Evolutionary conservation across 2,113 vertebrate species (phyloP), one percentile per base, ranked within the genome.

Genomic region (Tenrec ecaudatus): DNA sequence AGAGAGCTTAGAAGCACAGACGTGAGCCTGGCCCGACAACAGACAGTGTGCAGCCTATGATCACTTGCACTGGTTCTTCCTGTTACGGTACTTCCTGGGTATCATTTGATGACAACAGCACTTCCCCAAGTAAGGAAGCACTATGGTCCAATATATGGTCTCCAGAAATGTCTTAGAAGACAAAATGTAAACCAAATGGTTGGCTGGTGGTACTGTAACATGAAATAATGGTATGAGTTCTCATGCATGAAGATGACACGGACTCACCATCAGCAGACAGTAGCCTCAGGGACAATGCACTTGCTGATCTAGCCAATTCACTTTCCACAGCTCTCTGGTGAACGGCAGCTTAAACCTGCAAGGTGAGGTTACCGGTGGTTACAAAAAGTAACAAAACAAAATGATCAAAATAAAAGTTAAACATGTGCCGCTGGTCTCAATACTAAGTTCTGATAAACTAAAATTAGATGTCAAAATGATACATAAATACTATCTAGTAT

Each of bases 311-410:
- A 68, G 47, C n/a, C 88, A 83, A 22, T 75, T 88, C 47, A 79
- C 82, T 83, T 88, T 27, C 64, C 88, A 93, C 83, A 94, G 53
- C n/a, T 94, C 78, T 53, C 76, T 92, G 47, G 31, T 90, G 79
- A 94, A 90, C 7, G 75, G 66, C 0, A 91, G 76, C 58, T 90
- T 80, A 66, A 16, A 93, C 80, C 90, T 95, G 90, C 66, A 95
- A 93, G 76, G 69, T 88, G 53, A 93, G 23, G 22, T 83, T 90
- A 82, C 78, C 88, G 91, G 47, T 77, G 27, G 85, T 93, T 79
- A 96, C 62, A 82, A 58, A 92, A 89, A 78, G 47, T 47, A 66
- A 91, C 53, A 88, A 88, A 92, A 88, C 87, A 69, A 92, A 92
- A 95, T 94, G 6, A 71, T 88, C 60, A 88, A 33, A 57, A 86